Evolutionary conservation across 2,113 vertebrate species (phyloP), one percentile per base, ranked within the genome.

Genomic region (Semnornis frantzii): DNA sequence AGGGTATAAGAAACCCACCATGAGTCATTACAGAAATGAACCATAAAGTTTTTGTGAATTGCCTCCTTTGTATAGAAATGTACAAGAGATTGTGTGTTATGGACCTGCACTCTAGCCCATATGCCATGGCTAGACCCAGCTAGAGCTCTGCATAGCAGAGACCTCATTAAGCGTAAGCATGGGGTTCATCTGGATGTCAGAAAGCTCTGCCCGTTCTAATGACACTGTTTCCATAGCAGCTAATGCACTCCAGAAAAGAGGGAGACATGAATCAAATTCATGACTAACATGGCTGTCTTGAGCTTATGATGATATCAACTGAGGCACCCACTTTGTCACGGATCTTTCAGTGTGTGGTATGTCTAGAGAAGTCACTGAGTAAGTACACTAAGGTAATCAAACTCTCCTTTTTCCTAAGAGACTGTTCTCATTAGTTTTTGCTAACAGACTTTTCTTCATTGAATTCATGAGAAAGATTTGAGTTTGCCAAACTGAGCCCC

Each of bases 211-310:
- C 92, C 87, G 12, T 95, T 89, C 63, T 75, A 85, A 63, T 78
- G 87, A 65, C n/a, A 58, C 28, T 39, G 95, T 97, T 96, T 93
- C 96, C 93, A 96, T 97, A 95, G 96, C 74, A 96, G 95, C 96
- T 93, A 94, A 94, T 81, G 74, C 70, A 90, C 48, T 85, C 89
- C 68, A 88, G 78, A 85, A 75, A 60, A 69, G 85, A 64, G 48
- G 34, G 75, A 93, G 92, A 86, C 77, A 91, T 73, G 82, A 97
- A 94, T 96, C 64, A 92, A 94, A 71, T 5, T 86, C 52, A 65
- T 96, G 93, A 97, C 94, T 96, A 96, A 95, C 68, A 8, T 69
- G 93, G 87, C 88, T 14, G 10, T 92, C 78, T 85, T 5, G 17
- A 74, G 90, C 93, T 93, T 39, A 27, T 97, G 93, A 93, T 87